Base-by-base conservation (phyloP, 2,888 invertebrate species). In the Hyposoter dolosus region DNA sequence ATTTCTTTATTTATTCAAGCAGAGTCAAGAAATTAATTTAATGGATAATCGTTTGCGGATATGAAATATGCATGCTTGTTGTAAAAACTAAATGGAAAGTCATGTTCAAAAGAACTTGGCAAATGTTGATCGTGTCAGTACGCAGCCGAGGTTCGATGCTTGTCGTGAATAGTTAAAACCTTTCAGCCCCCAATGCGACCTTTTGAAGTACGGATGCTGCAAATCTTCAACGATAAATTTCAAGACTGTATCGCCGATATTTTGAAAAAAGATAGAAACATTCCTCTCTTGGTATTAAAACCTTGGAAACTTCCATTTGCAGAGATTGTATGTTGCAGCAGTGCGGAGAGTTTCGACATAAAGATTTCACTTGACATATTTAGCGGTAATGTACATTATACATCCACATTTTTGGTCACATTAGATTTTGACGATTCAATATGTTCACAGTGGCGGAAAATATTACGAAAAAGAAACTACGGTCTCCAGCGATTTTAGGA, bases 141-240 rank as follows among this genome's bases (percentile, higher is more conserved):
- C 12, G 60, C 60, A 43, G 60, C 28, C 43, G 15, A 28, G 23
- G 23, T 75, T 63, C 43, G 43, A 75, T 75, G 45, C 32, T 75
- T 17, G 63, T 45, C 43, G 45, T 75, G 75, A 75, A 75, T 75
- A 75, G 45, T 75, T 75, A 75, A 75, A 75, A 75, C 75, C 60
- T 63, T 60, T 63, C 40, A 75, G 75, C 40, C 43, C 23, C 12
- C 40, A 17, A 43, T 75, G 63, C 75, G 63, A 45, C 63, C 5
- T 75, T 63, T 28, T 43, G 17, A 56, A 28, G 45, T 63, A 45
- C 28, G 23, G 23, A 63, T 60, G 43, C 45, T 43, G 9, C 28
- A 32, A 17, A 28, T 5, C 45, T 10, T 9, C 35, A 12, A n/a
- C 45, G n/a, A 68, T 40, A 60, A 69, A 50, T 35, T 47, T 28